Percentiles rank a stretch among this genome's conserved stretches.
These are phyloP conservation scores for Montipora sp. DNA, from an alignment of 64 coral and sea anemone species.

Conservation along the genomic window DNA sequence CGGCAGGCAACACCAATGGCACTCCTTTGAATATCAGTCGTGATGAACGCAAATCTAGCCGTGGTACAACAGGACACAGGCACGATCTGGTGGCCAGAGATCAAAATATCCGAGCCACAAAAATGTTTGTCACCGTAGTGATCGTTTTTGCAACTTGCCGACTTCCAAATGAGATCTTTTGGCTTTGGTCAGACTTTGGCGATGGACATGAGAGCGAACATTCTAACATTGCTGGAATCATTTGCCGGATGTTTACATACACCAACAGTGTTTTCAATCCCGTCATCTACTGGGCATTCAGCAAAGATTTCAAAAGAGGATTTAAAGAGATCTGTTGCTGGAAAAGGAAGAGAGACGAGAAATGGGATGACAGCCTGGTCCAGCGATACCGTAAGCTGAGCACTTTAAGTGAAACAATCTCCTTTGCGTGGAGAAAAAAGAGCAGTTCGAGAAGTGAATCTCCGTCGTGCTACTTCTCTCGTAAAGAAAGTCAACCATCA, in stretches of 20 bases:
- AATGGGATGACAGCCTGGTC: background rate
- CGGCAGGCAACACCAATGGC: background rate
- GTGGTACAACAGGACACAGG: background rate
- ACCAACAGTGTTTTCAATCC: conserved; percentile 86
- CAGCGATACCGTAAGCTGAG: background rate
- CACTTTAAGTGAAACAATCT: background rate
- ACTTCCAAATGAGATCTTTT: conserved; percentile 84
- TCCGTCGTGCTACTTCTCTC: background rate
- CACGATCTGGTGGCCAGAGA: conserved; percentile 11
- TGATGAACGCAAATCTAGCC: conserved; percentile 10
- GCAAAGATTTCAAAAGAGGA: conserved; percentile 49
- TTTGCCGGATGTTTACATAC: conserved; percentile 74
- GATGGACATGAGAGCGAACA: conserved; percentile 20
- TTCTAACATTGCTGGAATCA: conserved; percentile 50
- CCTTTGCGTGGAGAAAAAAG: conserved; percentile 34
- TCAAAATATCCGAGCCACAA: conserved; percentile 56
- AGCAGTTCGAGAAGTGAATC: conserved; percentile 31
- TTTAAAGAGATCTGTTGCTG: conserved; percentile 51
- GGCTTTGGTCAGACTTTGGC: conserved; percentile 82
- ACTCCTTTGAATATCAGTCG: background rate
- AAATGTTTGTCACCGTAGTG: conserved; percentile 83
- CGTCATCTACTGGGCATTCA: conserved; percentile 70
- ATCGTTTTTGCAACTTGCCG: conserved; percentile 80
- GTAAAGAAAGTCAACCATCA: background rate
- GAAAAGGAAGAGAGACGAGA: background rate